phyloP scores from a whole-genome alignment of 2,797 vertebrate genomes.

The Xenops minutus region DNA sequence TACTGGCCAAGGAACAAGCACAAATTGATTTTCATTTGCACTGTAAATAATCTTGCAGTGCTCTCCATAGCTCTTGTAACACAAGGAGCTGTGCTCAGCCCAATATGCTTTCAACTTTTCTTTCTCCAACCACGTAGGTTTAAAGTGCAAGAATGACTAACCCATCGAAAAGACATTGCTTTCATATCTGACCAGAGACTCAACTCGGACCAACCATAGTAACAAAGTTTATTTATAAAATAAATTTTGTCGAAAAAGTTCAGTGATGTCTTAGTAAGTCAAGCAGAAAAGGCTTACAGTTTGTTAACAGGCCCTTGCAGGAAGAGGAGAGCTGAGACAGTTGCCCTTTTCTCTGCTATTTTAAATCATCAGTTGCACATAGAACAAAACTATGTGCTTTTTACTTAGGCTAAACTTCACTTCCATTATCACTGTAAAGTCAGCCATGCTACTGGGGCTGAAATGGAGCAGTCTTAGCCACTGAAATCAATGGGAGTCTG shows the following conservation, averaged over 20 bases:
- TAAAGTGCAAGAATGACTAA: slow-evolving; percentile 12
- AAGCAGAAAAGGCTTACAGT: neutral
- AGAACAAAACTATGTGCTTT: neutral
- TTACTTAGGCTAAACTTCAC: neutral
- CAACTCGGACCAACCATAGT: neutral
- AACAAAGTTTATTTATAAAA: slow-evolving; percentile 43
- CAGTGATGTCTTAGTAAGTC: neutral
- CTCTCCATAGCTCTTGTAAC: neutral
- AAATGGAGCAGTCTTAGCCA: neutral
- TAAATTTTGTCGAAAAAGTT: neutral
- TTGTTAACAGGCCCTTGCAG: neutral
- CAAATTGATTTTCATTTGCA: slow-evolving; percentile 20
- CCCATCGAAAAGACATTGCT: neutral
- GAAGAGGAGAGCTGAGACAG: neutral
- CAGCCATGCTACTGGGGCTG: neutral
- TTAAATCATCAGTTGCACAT: neutral
- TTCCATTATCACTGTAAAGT: neutral
- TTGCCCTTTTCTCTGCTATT: neutral
- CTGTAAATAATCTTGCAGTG: neutral
- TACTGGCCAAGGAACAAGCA: neutral
- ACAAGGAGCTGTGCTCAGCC: neutral
- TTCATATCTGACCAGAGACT: neutral
- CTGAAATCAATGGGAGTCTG: neutral
- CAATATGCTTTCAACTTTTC: slow-evolving; percentile 4
- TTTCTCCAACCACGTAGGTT: neutral